Evolutionary conservation across 2,888 invertebrate species (phyloP), one percentile per base, ranked within the genome.

Genomic region (Caenorhabditis sp.): DNA sequence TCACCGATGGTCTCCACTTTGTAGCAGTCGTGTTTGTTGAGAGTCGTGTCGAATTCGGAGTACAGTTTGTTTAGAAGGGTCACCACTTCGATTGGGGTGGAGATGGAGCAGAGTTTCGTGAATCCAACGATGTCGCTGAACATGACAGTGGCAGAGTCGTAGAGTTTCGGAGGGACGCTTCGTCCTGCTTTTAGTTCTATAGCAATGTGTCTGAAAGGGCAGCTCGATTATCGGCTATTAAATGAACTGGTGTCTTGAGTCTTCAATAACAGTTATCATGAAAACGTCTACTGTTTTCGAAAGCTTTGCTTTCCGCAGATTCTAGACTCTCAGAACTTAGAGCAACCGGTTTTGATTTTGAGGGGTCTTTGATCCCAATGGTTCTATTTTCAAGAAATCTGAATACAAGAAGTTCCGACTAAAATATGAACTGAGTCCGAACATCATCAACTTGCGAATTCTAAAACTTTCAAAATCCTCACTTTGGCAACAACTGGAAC

Each of bases 11-110:
- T 88, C 56, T 88, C 88, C 19, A 86, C 86, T 80, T 88, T 88
- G 74, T 86, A 88, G 8, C 81, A 80, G 24, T 86, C 82, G 61
- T 87, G 72, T 49, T 87, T 85, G 63, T 84, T 88, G 80, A 91
- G 90, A 19, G 87, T 77, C 10, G 87, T 86, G 70, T 91, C 91
- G 74, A 91, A 91, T 16, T 90, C 90, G 26, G 89, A 88, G 85
- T 91, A 91, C 16, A 91, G 82, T n/a, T 80, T 82, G 79, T 89
- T 89, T 24, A 89, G 81, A n/a, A 87, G 80, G 10, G 54, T 80
- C 35, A 88, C 88, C 0, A 91, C 86, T 70, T 87, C 85, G 24
- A 86, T 84, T 1, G 87, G 84, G 0, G 82, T 82, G 22, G 82
- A 85, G 2, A 54, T 66, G 6, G 85, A 81, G 77, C 87, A 88